These are phyloP conservation scores for Adoxophyes honmai DNA, from an alignment of 1,140 invertebrate genomes.

Conservation along the genomic window DNA sequence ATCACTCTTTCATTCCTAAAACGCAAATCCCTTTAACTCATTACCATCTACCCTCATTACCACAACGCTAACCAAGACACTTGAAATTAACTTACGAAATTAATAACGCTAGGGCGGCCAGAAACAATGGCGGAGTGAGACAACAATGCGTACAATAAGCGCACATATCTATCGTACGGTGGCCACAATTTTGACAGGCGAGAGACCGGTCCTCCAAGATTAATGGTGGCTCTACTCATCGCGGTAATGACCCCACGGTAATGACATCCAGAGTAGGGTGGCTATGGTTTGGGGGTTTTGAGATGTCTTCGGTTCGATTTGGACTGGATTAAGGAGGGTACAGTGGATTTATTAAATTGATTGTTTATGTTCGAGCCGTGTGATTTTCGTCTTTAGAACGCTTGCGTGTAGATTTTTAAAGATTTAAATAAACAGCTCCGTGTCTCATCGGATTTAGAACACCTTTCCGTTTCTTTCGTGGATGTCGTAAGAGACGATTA, in stretches of 20 bases:
- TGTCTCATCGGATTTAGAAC: no score
- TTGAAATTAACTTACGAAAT: constrained; percentile 7
- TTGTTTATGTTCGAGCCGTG: no score
- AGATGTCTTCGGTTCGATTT: constrained; percentile 1
- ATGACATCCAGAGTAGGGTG: constrained; percentile 67
- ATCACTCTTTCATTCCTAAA: no score
- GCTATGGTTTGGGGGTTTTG: constrained; percentile 20
- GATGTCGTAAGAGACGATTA: no score
- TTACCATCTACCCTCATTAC: no score
- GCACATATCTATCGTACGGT: constrained; percentile 54
- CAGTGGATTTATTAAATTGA: background rate
- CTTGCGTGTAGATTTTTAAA: no score
- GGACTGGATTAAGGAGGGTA: background rate
- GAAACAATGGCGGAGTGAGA: constrained; percentile 5
- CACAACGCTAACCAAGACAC: background rate
- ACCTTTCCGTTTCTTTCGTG: no score
- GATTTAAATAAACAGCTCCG: no score
- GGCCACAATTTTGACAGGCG: constrained; percentile 71
- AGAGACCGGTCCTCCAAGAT: constrained; percentile 67
- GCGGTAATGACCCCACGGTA: constrained; percentile 70
- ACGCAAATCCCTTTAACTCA: no score
- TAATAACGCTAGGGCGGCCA: constrained; percentile 3
- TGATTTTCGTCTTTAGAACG: no score
- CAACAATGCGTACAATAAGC: constrained; percentile 7
- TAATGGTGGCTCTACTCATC: constrained; percentile 72